These are phyloP conservation scores for Odontomyia ornata DNA, from an alignment of 2,888 invertebrate species.

Conservation along the genomic window DNA sequence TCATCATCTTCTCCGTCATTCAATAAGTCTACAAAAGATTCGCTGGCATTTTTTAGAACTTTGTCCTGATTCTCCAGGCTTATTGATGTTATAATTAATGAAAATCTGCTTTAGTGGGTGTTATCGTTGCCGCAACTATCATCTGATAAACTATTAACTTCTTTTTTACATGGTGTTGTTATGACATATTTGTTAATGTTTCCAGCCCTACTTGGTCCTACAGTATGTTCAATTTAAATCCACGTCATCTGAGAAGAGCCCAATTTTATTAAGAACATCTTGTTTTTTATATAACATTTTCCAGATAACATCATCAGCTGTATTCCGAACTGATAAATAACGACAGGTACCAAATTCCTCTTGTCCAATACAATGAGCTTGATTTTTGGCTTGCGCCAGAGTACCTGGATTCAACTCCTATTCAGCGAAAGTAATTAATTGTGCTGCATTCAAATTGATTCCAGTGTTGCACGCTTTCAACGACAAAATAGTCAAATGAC, in stretches of 20 bases:
- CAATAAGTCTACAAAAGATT: neutral
- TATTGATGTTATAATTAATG: neutral
- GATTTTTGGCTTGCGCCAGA: conserved; percentile 91
- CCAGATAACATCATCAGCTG: too few species aligned
- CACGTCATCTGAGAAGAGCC: conserved; percentile 84
- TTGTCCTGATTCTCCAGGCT: neutral
- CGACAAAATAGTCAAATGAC: too few species aligned
- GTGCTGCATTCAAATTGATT: conserved; percentile 91
- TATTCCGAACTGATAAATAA: too few species aligned
- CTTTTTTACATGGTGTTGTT: conserved; percentile 29
- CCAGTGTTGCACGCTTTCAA: conserved; percentile 93
- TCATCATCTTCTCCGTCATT: conserved; percentile 21
- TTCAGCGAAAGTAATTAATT: conserved; percentile 91
- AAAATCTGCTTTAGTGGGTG: neutral
- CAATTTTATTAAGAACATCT: conserved; percentile 83
- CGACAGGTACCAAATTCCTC: too few species aligned
- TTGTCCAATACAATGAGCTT: conserved; percentile 95
- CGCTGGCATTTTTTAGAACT: neutral
- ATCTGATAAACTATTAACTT: neutral
- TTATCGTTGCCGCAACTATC: neutral
- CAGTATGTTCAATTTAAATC: conserved; percentile 66
- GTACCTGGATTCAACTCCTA: conserved; percentile 98
- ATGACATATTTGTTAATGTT: conserved; percentile 33
- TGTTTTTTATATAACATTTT: too few species aligned
- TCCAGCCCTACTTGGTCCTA: conserved; percentile 57